phyloP scores from a whole-genome alignment of 2,888 invertebrate species.

The Platerodrilus igneus region DNA sequence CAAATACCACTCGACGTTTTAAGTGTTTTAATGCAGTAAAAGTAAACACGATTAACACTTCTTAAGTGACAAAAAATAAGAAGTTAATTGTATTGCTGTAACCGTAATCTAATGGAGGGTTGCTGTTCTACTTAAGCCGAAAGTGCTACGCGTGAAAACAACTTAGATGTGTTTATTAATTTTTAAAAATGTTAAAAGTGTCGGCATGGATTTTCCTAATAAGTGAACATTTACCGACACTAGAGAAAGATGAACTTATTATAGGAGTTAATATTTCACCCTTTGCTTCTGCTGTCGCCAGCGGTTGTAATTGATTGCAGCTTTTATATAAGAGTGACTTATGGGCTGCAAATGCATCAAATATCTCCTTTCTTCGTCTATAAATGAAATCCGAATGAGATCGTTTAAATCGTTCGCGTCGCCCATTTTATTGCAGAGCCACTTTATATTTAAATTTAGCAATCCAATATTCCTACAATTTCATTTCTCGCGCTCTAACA shows the following conservation, averaged over 20 bases:
- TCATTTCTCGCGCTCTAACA: conserved; percentile 38
- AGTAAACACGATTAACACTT: conserved; percentile 21
- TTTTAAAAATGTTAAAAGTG: conserved; percentile 19
- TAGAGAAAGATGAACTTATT: not conserved
- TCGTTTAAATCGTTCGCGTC: conserved; percentile 22
- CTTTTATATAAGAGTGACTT: conserved; percentile 7
- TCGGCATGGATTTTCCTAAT: conserved; percentile 17
- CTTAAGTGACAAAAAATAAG: conserved; percentile 19
- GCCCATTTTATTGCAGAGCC: conserved; percentile 38
- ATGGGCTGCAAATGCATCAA: too few relatives aligned
- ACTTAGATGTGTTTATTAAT: conserved; percentile 20
- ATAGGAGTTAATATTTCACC: conserved; percentile 14
- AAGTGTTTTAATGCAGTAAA: conserved; percentile 27
- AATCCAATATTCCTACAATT: conserved; percentile 49
- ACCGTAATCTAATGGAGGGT: too few relatives aligned
- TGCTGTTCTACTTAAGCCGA: conserved; percentile 19
- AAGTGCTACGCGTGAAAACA: conserved; percentile 11
- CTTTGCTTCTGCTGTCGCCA: conserved; percentile 7
- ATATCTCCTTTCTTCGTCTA: too few relatives aligned
- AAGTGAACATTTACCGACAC: conserved; percentile 2
- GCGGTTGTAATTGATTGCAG: conserved; percentile 11
- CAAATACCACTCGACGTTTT: conserved; percentile 14
- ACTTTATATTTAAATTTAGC: conserved; percentile 50
- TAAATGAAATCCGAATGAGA: conserved; percentile 21
- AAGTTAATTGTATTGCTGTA: conserved; percentile 20